Base-by-base conservation (phyloP, 2,797 vertebrate species). In the Manis crassicaudata region DNA sequence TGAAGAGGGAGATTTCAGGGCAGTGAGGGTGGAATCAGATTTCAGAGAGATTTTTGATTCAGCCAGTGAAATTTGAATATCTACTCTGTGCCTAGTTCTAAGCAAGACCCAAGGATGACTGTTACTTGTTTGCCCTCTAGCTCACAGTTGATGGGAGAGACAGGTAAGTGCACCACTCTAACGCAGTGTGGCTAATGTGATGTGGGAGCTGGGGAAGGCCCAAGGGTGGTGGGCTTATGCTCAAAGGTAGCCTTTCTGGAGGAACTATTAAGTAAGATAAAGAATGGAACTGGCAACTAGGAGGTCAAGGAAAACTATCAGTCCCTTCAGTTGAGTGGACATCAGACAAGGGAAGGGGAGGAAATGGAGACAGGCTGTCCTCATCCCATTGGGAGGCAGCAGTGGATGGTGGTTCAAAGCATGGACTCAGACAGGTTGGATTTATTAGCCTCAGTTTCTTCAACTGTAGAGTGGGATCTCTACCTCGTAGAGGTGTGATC, bases 11-110 rank as follows among this genome's bases (percentile, higher is more conserved):
- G 43, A 76, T 79, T 93, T 95, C 18, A 60, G 63, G 90, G 54
- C 46, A 37, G 1, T 63, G 82, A 88, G 50, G 32, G 27, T 63
- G 29, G 27, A 90, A 77, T 90, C 50, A 37, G 94, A 85, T 87
- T 97, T 70, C 80, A 88, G 56, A 93, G 50, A 83, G 79, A 63
- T 35, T 13, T 21, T 80, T 89, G 54, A 46, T 90, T 97, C 25
- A 88, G 67, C n/a, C n/a, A 40, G 52, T n/a, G 76, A 58, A 88
- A 82, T 90, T 70, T 84, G 25, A 79, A 40, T 88, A 58, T 52
- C 54, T 56, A 8, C 58, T 58, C 1, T 43, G 17, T 65, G 75
- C 29, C 60, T 93, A 52, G 40, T 77, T 97, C 75, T 86, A 37
- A 52, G 46, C 62, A 32, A 5, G 11, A 37, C 35, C 40, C 6